A percentile compares a stretch with the other conserved stretches of the same genome.
These are phyloP conservation scores for Sus cebifrons DNA, from an alignment of 2,797 vertebrate genomes.

Conservation along the genomic window DNA sequence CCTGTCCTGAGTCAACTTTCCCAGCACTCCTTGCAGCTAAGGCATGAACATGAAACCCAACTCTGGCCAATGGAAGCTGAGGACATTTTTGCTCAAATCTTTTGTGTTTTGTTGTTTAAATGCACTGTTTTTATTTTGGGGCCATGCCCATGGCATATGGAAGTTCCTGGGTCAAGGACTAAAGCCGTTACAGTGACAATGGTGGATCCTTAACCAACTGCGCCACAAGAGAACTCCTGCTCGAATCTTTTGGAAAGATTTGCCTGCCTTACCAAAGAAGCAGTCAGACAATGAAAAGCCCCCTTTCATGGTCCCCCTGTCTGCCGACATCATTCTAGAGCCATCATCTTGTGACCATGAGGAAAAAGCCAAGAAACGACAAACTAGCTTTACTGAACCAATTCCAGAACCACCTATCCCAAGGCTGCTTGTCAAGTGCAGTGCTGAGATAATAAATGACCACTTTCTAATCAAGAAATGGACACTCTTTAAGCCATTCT, in stretches of 20 bases:
- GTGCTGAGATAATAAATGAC: background rate
- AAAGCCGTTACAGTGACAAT: too few relatives aligned
- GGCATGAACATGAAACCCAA: background rate
- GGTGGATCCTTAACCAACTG: too few relatives aligned
- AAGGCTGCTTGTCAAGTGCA: background rate
- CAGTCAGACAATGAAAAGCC: background rate
- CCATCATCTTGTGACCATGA: background rate
- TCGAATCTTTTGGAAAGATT: background rate
- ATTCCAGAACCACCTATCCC: background rate
- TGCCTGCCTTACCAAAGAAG: background rate
- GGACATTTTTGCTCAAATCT: background rate
- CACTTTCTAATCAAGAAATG: background rate
- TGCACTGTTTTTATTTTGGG: too few relatives aligned
- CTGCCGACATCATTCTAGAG: background rate
- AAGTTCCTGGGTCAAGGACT: too few relatives aligned
- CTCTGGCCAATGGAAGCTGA: background rate
- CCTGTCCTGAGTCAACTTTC: background rate
- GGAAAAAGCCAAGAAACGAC: background rate
- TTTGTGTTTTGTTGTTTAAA: background rate
- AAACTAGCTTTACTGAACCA: background rate
- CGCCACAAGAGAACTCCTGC: too few relatives aligned
- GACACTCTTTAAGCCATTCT: background rate
- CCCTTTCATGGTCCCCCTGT: background rate
- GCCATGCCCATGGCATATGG: too few relatives aligned
- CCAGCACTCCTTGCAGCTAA: background rate